Evolutionary conservation across 2,797 vertebrate species (phyloP).

Genomic region (Anguilla anguilla): DNA sequence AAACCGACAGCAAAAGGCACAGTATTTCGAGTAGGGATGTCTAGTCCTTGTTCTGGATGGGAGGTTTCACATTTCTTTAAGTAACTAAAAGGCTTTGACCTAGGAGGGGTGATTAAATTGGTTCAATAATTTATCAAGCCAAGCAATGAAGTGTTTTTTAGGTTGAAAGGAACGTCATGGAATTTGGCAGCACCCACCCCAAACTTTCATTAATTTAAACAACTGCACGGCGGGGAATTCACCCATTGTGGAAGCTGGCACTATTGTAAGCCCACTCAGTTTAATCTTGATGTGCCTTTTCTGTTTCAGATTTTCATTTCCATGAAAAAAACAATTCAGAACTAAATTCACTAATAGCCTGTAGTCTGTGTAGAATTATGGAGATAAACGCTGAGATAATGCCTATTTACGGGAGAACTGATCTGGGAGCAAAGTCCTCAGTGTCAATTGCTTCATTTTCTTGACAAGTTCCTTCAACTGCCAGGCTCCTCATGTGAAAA

Average conservation of each 20-base stretch:
- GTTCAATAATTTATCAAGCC: not conserved
- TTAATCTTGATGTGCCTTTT: not conserved
- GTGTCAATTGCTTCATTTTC: not conserved
- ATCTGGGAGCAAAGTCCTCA: not conserved
- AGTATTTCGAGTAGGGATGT: not conserved
- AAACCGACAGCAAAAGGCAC: not conserved
- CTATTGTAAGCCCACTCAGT: not conserved
- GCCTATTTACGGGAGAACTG: not conserved
- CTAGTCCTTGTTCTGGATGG: not conserved
- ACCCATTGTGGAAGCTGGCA: not conserved
- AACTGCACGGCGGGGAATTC: not conserved
- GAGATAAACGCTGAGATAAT: not conserved
- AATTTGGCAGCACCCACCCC: not conserved
- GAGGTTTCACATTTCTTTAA: not conserved
- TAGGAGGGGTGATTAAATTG: constrained; percentile 1
- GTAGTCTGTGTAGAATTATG: not conserved
- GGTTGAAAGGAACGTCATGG: not conserved
- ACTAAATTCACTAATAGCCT: not conserved
- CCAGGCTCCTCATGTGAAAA: not conserved
- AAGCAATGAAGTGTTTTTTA: not conserved
- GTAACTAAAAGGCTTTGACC: not conserved
- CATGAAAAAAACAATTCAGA: not conserved
- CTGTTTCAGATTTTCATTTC: not conserved
- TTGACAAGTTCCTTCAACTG: not conserved
- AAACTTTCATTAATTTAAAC: not conserved